Evolutionary conservation across 2,797 vertebrate species (phyloP).

Genomic region (Megalops cyprinoides): DNA sequence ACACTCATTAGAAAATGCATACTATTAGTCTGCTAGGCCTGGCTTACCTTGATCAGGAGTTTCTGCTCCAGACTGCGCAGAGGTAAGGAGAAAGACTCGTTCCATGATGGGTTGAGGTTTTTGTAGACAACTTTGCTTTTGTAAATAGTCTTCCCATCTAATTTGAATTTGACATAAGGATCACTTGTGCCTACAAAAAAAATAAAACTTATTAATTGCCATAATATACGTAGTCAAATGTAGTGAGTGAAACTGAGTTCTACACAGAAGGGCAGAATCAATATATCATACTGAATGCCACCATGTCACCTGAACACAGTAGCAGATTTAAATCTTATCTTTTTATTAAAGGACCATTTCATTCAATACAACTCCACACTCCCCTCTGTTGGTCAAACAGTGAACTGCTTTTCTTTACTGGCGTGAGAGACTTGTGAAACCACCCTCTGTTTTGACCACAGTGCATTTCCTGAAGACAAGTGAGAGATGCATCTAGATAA

Average conservation of each 20-base stretch:
- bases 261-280: too few species aligned
- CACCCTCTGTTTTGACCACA: background rate
- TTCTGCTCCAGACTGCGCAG: constrained; percentile 87
- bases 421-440: background rate
- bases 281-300: too few species aligned
- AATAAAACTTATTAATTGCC: too few species aligned
- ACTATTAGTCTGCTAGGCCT: too few species aligned
- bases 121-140: constrained; percentile 95
- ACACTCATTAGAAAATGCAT: background rate
- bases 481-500: background rate
- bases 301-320: too few species aligned
- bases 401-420: background rate
- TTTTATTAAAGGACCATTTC: too few species aligned
- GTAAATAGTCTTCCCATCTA: constrained; percentile 91
- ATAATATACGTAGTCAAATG: too few species aligned
- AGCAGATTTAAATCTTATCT: too few species aligned
- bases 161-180: constrained; percentile 94
- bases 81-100: constrained; percentile 86
- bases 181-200: constrained; percentile 87
- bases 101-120: constrained; percentile 92
- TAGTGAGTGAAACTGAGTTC: too few species aligned
- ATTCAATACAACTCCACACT: background rate
- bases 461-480: constrained; percentile 5
- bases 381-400: background rate
- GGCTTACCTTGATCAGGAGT: constrained; percentile 84